A percentile compares a stretch with the other conserved stretches of the same genome.
Conservation (phyloP, 2,888 invertebrate species). For the Alitta virens region DNA sequence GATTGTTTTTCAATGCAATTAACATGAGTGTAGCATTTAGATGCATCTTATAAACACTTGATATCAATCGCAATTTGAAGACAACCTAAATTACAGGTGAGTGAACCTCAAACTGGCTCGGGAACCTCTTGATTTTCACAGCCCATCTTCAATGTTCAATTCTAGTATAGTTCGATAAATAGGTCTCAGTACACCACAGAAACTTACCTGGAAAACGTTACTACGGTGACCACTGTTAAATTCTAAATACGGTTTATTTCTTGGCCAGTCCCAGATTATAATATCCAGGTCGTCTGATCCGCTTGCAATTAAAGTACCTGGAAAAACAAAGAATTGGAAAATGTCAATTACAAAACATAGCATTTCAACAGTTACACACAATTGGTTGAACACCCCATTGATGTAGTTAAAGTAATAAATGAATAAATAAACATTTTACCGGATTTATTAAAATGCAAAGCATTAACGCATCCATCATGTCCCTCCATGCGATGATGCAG, state of each 20-base stretch:
- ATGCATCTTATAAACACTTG: too few species aligned
- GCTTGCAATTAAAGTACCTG: conserved; percentile 73
- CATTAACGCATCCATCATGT: conserved; percentile 89
- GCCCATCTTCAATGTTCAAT: too few species aligned
- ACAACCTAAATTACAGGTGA: too few species aligned
- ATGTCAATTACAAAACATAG: neutral
- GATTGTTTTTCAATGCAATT: too few species aligned
- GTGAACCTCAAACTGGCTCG: too few species aligned
- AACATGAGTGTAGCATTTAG: too few species aligned
- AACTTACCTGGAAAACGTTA: conserved; percentile 77
- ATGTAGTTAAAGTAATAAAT: too few species aligned
- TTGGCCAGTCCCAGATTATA: conserved; percentile 88
- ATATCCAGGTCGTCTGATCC: conserved; percentile 88
- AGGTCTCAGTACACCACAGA: neutral
- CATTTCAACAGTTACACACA: neutral
- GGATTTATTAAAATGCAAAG: conserved; percentile 81
- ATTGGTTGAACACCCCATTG: neutral
- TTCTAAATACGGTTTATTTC: conserved; percentile 65
- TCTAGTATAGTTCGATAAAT: too few species aligned
- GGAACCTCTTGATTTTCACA: too few species aligned
- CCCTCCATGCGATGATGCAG: conserved; percentile 73
- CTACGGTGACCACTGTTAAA: conserved; percentile 80
- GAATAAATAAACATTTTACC: too few species aligned
- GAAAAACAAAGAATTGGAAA: conserved; percentile 1
- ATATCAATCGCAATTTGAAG: too few species aligned